Conservation (phyloP, 2,888 invertebrate genomes). For the Amphimallon solstitiale region DNA sequence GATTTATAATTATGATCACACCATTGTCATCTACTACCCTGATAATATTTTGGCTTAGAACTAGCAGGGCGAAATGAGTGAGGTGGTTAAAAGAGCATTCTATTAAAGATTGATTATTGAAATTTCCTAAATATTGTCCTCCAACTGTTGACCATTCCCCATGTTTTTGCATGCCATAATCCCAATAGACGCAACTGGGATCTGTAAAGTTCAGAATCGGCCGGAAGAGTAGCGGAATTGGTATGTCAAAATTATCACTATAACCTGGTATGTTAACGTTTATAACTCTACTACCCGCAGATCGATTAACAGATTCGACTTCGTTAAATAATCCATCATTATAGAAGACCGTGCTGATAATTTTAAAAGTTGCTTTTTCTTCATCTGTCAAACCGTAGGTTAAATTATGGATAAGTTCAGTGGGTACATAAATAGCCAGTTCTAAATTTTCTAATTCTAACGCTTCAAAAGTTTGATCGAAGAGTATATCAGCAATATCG, state of each 20-base stretch:
- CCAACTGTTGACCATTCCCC: slow-evolving; percentile 35
- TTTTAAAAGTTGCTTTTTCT: neutral
- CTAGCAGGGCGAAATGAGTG: slow-evolving; percentile 22
- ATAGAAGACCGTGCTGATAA: slow-evolving; percentile 23
- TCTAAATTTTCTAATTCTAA: slow-evolving; percentile 21
- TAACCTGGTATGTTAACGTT: slow-evolving; percentile 16
- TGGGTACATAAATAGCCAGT: slow-evolving; percentile 11
- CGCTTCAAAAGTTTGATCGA: slow-evolving; percentile 14
- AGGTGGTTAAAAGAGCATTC: slow-evolving; percentile 17
- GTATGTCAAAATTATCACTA: neutral
- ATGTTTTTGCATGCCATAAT: slow-evolving; percentile 11
- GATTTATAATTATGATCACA: neutral
- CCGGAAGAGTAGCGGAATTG: slow-evolving; percentile 1
- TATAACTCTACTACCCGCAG: slow-evolving; percentile 20
- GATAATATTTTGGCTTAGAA: slow-evolving; percentile 17
- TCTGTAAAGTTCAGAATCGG: slow-evolving; percentile 16
- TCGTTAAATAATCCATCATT: slow-evolving; percentile 26
- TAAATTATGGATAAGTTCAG: slow-evolving; percentile 1
- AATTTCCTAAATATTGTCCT: neutral
- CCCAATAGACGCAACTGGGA: slow-evolving; percentile 29
- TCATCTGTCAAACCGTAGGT: neutral
- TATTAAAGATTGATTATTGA: slow-evolving; percentile 4
- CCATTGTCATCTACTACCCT: neutral
- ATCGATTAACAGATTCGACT: neutral
- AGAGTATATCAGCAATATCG: neutral